phyloP scores from a whole-genome alignment of 2,797 vertebrate species.

The Mormyrops boulengeri region DNA sequence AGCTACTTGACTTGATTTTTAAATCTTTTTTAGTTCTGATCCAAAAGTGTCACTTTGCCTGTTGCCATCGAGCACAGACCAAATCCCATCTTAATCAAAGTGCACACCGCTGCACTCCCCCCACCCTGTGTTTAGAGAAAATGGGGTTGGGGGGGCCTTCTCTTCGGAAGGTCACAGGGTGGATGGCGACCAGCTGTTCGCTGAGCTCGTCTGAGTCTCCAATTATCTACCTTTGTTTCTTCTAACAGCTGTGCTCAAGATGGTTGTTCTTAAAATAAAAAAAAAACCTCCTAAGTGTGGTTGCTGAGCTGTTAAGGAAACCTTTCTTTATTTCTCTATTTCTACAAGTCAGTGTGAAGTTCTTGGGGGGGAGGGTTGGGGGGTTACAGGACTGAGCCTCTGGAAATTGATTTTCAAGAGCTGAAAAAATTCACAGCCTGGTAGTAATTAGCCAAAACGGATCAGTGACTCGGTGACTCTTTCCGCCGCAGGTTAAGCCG shows the following conservation, averaged over 20 bases:
- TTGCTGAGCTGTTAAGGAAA: not conserved
- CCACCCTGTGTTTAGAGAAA: not conserved
- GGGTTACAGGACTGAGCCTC: slow-evolving; percentile 80
- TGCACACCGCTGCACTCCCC: not conserved
- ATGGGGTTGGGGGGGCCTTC: slow-evolving; percentile 30
- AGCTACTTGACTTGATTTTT: not conserved
- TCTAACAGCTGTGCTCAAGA: slow-evolving; percentile 74
- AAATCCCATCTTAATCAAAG: not conserved
- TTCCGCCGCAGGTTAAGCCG: not conserved
- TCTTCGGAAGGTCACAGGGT: slow-evolving; percentile 68
- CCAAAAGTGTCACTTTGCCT: not conserved
- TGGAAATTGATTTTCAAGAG: slow-evolving; percentile 99
- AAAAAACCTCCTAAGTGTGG: not conserved
- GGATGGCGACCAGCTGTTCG: slow-evolving; percentile 58
- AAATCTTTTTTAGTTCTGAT: not conserved
- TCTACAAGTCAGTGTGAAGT: slow-evolving; percentile 55
- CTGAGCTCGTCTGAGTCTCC: slow-evolving; percentile 60
- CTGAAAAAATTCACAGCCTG: slow-evolving; percentile 81
- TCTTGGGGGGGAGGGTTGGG: slow-evolving; percentile 66
- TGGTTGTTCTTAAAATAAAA: slow-evolving; percentile 51
- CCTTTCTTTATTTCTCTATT: not conserved
- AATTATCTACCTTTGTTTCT: slow-evolving; percentile 63
- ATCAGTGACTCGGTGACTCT: slow-evolving; percentile 88
- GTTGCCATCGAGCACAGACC: not conserved
- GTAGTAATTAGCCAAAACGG: slow-evolving; percentile 99